Base-by-base conservation (phyloP, 2,797 vertebrate genomes). In the Toxotes lorentzi region DNA sequence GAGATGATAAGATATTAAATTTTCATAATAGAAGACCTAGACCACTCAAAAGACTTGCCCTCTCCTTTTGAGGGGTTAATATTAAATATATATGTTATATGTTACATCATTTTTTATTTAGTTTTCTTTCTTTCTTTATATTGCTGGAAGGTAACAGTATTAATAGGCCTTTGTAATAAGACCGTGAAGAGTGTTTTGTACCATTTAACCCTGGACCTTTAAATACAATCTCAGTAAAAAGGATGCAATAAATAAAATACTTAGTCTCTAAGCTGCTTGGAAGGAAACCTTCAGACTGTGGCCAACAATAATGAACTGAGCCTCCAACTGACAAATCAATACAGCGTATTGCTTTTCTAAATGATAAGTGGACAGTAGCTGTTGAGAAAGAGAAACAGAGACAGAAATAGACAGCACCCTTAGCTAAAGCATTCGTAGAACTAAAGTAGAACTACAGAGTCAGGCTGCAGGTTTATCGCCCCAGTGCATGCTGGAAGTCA, bases 121-220 rank as follows among this genome's bases (percentile, higher is more conserved):
- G 45, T 53, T 54, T 38, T 38, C 12, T 38, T 27, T 67, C 27
- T n/a, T 43, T 54, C 14, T 56, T 68, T 23, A 1, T 53, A 47
- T 45, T 14, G 30, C 68, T 53, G 47, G 47, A 68, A 69, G 72
- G 35, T 65, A 53, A 53, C 17, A 17, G 50, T 5, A 34, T 60
- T 7, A 79, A 65, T 5, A 56, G 12, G 38, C 30, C 34, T 60
- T 54, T 82, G 48, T n/a, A n/a, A n/a, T n/a, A 70, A 77, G 56
- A 65, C 27, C 24, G 4, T 4, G 27, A 30, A 30, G 27, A 45
- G 51, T 53, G 59, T 68, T 76, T 74, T 74, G n/a, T 51, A 32
- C 3, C 1, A 41, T 2, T 56, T 45, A 27, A 67, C 23, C 34
- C 34, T 27, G 16, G 34, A 53, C 64, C 14, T 53, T 11, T 16